Conservation (phyloP, 2,113 vertebrate species). For the Poeciliopsis prolifica region DNA sequence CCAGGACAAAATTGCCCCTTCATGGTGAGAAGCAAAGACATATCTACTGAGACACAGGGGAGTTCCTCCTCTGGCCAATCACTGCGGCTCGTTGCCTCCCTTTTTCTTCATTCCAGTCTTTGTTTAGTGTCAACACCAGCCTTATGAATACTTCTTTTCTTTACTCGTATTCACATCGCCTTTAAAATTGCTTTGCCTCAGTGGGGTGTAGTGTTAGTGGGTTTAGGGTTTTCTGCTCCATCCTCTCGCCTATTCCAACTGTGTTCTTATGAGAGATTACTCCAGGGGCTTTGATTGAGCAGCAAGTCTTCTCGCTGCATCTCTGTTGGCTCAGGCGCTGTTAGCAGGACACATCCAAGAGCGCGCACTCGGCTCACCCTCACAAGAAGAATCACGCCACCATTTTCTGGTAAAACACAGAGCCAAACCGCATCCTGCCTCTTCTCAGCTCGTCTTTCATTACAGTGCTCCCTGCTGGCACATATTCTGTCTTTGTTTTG, state of each 20-base stretch:
- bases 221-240: slow-evolving; percentile 66
- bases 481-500: slow-evolving; percentile 56
- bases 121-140: slow-evolving; percentile 67
- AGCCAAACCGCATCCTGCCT: slow-evolving; percentile 35
- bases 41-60: slow-evolving; percentile 64
- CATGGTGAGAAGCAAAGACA: slow-evolving; percentile 71
- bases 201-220: slow-evolving; percentile 45
- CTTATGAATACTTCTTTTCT: slow-evolving; percentile 50
- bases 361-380: slow-evolving; percentile 14
- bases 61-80: slow-evolving; percentile 63
- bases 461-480: slow-evolving; percentile 64
- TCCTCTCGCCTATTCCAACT: slow-evolving; percentile 40
- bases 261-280: slow-evolving; percentile 68
- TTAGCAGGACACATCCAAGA: slow-evolving; percentile 28
- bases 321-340: slow-evolving; percentile 32
- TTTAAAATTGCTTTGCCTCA: slow-evolving; percentile 47
- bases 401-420: slow-evolving; percentile 13
- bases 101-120: slow-evolving; percentile 68
- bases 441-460: slow-evolving; percentile 49
- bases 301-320: slow-evolving; percentile 53
- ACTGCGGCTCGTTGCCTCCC: slow-evolving; percentile 36
- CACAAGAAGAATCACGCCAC: slow-evolving; percentile 7
- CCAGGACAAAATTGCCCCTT: slow-evolving; percentile 68
- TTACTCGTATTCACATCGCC: slow-evolving; percentile 30
- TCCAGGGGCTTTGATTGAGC: slow-evolving; percentile 61